phyloP scores from a whole-genome alignment of 2,797 vertebrate species.

The Pogonophryne albipinna region DNA sequence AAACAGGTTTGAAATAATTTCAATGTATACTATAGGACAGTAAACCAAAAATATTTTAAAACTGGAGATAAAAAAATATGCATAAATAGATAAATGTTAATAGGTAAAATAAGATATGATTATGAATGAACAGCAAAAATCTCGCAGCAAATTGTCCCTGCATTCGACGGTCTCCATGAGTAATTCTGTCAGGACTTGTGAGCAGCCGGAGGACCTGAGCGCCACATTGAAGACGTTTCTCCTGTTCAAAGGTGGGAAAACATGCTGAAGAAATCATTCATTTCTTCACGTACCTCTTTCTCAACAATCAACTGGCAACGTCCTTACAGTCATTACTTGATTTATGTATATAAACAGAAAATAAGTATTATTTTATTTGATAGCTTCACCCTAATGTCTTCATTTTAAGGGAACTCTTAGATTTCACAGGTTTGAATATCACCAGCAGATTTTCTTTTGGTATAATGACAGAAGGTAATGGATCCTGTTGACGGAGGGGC shows the following conservation, averaged over 20 bases:
- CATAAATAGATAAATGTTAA: no score
- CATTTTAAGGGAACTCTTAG: not conserved
- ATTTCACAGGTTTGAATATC: not conserved
- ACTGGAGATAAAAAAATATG: no score
- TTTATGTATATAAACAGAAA: not conserved
- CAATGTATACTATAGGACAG: no score
- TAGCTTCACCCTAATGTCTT: not conserved
- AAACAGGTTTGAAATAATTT: no score
- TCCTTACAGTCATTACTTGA: not conserved
- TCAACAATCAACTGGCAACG: not conserved
- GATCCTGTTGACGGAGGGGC: not conserved
- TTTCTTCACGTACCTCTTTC: no score
- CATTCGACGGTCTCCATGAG: not conserved
- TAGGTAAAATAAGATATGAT: no score
- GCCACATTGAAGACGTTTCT: constrained; percentile 1
- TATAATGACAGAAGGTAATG: no score
- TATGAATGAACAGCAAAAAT: no score
- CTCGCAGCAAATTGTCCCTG: no score
- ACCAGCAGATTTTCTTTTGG: not conserved
- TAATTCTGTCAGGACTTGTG: constrained; percentile 1
- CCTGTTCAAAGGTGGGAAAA: not conserved
- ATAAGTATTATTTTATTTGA: not conserved
- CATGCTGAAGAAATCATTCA: no score
- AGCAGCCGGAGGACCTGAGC: constrained; percentile 2
- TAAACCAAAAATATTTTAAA: no score